Percentiles rank a stretch among this genome's conserved stretches.
phyloP scores from a whole-genome alignment of 2,797 vertebrate genomes.

The Geotrypetes seraphini region DNA sequence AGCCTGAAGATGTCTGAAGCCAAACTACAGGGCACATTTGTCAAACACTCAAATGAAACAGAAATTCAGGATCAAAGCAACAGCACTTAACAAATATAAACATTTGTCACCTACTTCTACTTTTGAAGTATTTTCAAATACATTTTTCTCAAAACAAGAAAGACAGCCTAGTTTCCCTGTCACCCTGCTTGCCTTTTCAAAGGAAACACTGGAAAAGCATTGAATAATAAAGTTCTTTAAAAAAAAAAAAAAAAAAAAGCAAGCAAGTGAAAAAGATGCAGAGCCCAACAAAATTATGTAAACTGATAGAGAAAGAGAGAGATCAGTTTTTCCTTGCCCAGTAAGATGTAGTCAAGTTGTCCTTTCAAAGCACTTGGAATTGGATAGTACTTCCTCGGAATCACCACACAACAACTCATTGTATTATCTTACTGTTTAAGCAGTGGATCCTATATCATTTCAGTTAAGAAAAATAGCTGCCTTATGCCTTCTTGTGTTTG shows the following conservation, averaged over 20 bases:
- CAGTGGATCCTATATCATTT: background rate
- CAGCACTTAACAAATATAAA: conserved; percentile 64
- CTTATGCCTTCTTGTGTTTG: too few species aligned
- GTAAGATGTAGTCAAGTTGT: too few species aligned
- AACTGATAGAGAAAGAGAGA: too few species aligned
- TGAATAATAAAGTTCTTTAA: conserved; percentile 27
- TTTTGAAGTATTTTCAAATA: conserved; percentile 63
- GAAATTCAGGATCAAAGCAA: conserved; percentile 60
- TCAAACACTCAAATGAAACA: conserved; percentile 62
- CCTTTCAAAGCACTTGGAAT: conserved; percentile 5
- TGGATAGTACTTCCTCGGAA: too few species aligned
- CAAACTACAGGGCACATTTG: conserved; percentile 56
- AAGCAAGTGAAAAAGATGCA: conserved; percentile 16
- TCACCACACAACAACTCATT: conserved; percentile 21
- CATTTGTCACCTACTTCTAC: conserved; percentile 65
- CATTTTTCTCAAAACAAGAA: conserved; percentile 28
- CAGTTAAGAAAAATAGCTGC: conserved; percentile 2
- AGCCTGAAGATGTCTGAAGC: conserved; percentile 53
- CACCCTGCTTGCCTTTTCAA: conserved; percentile 49
- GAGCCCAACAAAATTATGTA: too few species aligned
- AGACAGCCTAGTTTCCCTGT: conserved; percentile 47
- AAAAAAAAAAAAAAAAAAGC: conserved; percentile 22
- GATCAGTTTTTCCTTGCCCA: too few species aligned
- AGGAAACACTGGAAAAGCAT: conserved; percentile 31
- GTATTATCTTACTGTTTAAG: background rate